phyloP scores from a whole-genome alignment of 2,797 vertebrate genomes.

The Sitta carolinensis region DNA sequence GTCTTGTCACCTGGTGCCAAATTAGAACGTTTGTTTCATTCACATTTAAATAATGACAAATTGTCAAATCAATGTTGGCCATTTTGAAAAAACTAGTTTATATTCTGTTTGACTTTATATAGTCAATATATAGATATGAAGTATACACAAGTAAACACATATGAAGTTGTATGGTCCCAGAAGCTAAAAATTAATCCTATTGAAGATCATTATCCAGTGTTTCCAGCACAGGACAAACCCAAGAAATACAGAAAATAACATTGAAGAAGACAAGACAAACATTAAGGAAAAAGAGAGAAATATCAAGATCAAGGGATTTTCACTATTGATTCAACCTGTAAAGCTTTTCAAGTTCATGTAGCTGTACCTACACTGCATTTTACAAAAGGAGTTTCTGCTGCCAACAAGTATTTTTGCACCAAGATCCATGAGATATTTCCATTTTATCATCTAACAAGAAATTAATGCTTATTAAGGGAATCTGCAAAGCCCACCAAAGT shows the following conservation, averaged over 20 bases:
- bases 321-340: neutral
- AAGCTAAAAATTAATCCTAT: neutral
- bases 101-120: neutral
- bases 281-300: neutral
- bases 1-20: neutral
- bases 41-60: neutral
- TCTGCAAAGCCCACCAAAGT: neutral
- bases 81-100: neutral
- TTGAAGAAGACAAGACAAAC: neutral
- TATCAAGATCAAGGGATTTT: neutral
- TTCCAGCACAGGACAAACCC: neutral
- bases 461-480: neutral
- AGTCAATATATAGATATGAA: neutral
- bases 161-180: neutral
- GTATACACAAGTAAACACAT: neutral
- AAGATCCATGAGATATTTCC: neutral
- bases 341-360: neutral
- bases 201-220: neutral
- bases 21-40: neutral
- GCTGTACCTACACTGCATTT: neutral
- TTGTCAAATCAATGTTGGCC: neutral
- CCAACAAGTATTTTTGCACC: neutral
- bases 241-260: neutral
- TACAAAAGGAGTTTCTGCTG: neutral
- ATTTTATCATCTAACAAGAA: neutral